Evolutionary conservation across 53 echinoderm and acorn worm species (phyloP), one percentile per base, ranked within the genome.

Genomic region (Glandiceps talaboti): DNA sequence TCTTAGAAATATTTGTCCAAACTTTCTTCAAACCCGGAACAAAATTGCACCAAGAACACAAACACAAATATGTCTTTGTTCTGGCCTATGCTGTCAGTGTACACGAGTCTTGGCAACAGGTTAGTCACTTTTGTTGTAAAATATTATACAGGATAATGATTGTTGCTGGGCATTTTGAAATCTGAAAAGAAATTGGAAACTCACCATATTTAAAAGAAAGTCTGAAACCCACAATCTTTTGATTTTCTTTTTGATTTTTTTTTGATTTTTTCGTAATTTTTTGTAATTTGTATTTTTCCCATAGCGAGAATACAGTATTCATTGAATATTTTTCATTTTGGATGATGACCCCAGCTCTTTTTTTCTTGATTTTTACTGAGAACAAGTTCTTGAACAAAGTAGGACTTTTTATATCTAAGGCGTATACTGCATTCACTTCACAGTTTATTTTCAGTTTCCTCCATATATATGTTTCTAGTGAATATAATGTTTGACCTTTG

Each of bases 71-170:
- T 79, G 92, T 90, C 25, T 96, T 85, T 85, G 85, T 92, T 12
- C 83, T 96, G 28, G 92, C 97, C 14, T 85, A 93, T 85, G 90
- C 97, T 14, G 90, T 90, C 20, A 90, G 97, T 76, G 92, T 90
- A 1, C 92, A 96, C 82, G 97, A 96, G 74, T 92, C 92, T 28
- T 96, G 90, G 91, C 90, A 86, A 77, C 84, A 89, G 91, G 97
- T 96, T 78, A 88, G 79, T 75, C 1, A 26, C 1, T 1, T 14
- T n/a, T n/a, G n/a, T 30, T 77, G 77, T 77, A 27, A 1, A 29
- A 1, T 73, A n/a, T n/a, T 75, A n/a, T n/a, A n/a, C 73, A 29
- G 1, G 14, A 31, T 14, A 28, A 28, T 73, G 29, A 83, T 30
- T 33, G 26, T 30, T 27, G 27, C 26, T 1, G 27, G 1, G 1